phyloP scores from a whole-genome alignment of 2,113 vertebrate genomes.

The Osmerus eperlanus region DNA sequence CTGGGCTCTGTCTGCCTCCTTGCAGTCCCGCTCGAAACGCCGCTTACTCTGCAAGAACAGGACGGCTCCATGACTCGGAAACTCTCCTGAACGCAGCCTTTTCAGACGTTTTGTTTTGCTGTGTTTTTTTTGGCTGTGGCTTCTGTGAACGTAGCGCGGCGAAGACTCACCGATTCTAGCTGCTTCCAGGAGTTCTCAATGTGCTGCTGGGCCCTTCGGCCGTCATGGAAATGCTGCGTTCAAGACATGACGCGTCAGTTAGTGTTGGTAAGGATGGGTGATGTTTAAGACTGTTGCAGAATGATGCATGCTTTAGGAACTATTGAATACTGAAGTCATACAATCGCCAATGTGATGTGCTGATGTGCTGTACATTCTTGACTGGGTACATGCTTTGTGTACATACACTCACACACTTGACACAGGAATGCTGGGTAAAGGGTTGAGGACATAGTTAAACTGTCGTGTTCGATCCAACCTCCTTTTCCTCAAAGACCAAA shows the following conservation, averaged over 20 bases:
- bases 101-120: no score
- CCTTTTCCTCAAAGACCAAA: background rate
- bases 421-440: background rate
- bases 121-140: no score
- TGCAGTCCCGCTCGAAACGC: slow-evolving; percentile 92
- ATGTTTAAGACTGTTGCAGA: no score
- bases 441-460: background rate
- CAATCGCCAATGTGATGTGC: no score
- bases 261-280: background rate
- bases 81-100: no score
- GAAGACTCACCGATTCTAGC: slow-evolving; percentile 86
- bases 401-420: background rate
- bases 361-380: background rate
- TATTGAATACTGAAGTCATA: no score
- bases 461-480: slow-evolving; percentile 10
- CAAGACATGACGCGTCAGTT: slow-evolving; percentile 12
- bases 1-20: slow-evolving; percentile 91
- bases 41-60: slow-evolving; percentile 74
- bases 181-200: slow-evolving; percentile 98
- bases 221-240: slow-evolving; percentile 91
- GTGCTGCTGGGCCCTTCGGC: slow-evolving; percentile 93
- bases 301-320: no score
- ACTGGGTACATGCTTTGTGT: background rate
- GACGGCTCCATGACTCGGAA: no score
- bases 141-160: no score